Evolutionary conservation across 2,113 vertebrate species (phyloP), one percentile per base, ranked within the genome.

Genomic region (Lycocorax pyrrhopterus): DNA sequence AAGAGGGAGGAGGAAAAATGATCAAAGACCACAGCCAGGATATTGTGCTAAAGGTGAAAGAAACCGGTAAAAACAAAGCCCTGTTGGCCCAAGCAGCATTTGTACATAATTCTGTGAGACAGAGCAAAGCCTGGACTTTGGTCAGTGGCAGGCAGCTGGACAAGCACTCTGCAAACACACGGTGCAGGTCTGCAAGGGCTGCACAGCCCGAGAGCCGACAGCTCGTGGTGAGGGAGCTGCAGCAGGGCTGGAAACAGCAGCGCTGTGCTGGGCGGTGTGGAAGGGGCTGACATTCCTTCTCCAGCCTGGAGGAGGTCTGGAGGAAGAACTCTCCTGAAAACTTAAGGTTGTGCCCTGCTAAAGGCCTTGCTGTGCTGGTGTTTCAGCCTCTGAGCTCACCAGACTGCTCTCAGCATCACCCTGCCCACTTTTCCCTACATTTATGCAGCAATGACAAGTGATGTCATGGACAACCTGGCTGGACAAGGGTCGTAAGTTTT

Each of bases 61-160:
- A 67, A 89, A 62, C 60, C 13, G 29, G 35, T 55, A 5, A 53
- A 88, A 94, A 76, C 26, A 51, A 86, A 94, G 33, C 6, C 39
- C 23, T 79, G 67, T 90, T 86, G 72, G 39, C 62, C 29, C 43
- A 53, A 53, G 43, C 55, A 75, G 32, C 20, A 18, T 55, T 83
- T 37, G 60, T 37, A 67, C 35, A 30, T 76, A 55, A 66, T 35
- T 73, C 33, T 68, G 29, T 4, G 5, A 49, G 58, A 13, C 2
- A 92, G 71, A 75, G 8, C 43, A 63, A 64, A 76, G 71, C 30
- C 76, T 80, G 90, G 72, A 86, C 53, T 94, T 91, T 35, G 53
- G 23, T 60, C 53, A 18, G 67, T 12, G 53, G 74, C 52, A 29
- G 63, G 67, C 11, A 14, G 81, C 77, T 59, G 93, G 20, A 44